These are phyloP conservation scores for Empis stercorea DNA, from an alignment of 2,888 invertebrate species.

Conservation along the genomic window DNA sequence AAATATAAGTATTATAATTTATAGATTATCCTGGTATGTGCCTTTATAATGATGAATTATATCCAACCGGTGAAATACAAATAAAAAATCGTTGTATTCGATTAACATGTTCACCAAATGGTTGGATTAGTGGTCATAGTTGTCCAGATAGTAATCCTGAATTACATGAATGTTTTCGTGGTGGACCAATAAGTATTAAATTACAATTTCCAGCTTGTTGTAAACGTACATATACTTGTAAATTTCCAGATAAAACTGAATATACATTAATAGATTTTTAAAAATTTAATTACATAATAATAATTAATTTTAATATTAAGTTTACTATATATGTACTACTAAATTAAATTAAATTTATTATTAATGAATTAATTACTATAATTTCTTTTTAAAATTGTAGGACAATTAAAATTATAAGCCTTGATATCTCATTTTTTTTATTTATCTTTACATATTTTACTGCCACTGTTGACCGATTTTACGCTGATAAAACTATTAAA, in stretches of 20 bases:
- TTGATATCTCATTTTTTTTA: too few relatives aligned
- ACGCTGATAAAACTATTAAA: too few relatives aligned
- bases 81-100: constrained; percentile 1
- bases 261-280: constrained; percentile 2
- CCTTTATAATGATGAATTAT: constrained; percentile 2
- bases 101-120: constrained; percentile 5
- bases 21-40: constrained; percentile 8
- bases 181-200: constrained; percentile 2
- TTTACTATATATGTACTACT: too few relatives aligned
- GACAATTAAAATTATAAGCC: too few relatives aligned
- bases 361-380: too few relatives aligned
- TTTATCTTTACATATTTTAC: too few relatives aligned
- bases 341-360: too few relatives aligned
- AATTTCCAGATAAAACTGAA: constrained; percentile 1
- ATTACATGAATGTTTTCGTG: constrained; percentile 4
- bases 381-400: too few relatives aligned
- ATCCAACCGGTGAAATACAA: constrained; percentile 6
- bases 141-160: not conserved
- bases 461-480: too few relatives aligned
- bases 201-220: constrained; percentile 5
- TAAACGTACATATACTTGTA: constrained; percentile 4
- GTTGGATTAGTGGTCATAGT: constrained; percentile 8
- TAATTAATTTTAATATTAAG: not conserved
- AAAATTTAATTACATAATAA: not conserved
- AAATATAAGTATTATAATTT: too few relatives aligned